phyloP scores from a whole-genome alignment of 2,888 invertebrate species.

The Elgonia sp. region DNA sequence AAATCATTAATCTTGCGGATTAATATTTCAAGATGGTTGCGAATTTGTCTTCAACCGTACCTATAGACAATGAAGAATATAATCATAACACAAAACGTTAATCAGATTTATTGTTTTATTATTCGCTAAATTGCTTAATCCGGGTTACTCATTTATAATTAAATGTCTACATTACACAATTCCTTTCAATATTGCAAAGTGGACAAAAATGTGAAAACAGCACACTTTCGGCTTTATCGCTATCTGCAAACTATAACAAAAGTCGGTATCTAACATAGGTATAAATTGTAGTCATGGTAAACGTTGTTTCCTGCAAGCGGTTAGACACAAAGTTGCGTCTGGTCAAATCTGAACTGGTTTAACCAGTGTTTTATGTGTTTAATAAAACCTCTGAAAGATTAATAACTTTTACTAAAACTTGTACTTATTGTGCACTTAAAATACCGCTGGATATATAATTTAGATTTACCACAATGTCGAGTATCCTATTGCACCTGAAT shows the following conservation, averaged over 20 bases:
- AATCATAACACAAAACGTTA: slow-evolving; percentile 33
- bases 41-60: slow-evolving; percentile 31
- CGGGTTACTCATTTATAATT: slow-evolving; percentile 15
- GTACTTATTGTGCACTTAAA: slow-evolving; percentile 51
- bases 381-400: slow-evolving; percentile 52
- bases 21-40: slow-evolving; percentile 10
- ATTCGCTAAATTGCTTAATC: slow-evolving; percentile 43
- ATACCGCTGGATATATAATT: slow-evolving; percentile 38
- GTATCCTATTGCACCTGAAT: not conserved
- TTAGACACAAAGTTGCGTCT: slow-evolving; percentile 43
- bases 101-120: slow-evolving; percentile 66
- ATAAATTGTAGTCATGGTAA: slow-evolving; percentile 52
- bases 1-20: slow-evolving; percentile 22
- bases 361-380: slow-evolving; percentile 60
- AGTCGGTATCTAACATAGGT: slow-evolving; percentile 30
- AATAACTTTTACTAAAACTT: slow-evolving; percentile 47
- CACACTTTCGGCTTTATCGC: slow-evolving; percentile 47
- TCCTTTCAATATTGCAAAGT: slow-evolving; percentile 59
- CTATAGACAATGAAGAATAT: slow-evolving; percentile 34
- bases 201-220: slow-evolving; percentile 63
- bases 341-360: slow-evolving; percentile 69
- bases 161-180: slow-evolving; percentile 29
- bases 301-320: slow-evolving; percentile 54
- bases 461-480: slow-evolving; percentile 9
- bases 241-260: slow-evolving; percentile 57